phyloP scores from a whole-genome alignment of 2,888 invertebrate species.

The Dorcus hopei region DNA sequence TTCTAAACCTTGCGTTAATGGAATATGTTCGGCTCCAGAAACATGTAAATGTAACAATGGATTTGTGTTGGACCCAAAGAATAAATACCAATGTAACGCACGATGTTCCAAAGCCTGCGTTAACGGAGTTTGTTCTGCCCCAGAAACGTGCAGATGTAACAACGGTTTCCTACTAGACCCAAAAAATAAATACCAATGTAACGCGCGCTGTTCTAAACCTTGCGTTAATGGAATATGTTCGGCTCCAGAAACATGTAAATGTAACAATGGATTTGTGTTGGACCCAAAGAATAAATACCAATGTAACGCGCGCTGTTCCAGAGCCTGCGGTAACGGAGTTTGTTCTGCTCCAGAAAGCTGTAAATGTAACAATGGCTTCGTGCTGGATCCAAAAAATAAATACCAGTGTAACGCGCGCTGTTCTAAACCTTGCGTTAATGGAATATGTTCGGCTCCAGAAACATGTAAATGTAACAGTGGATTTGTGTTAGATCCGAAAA shows the following conservation, averaged over 20 bases:
- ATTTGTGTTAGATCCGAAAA: slow-evolving; percentile 8
- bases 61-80: slow-evolving; percentile 9
- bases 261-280: slow-evolving; percentile 17
- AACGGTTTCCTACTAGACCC: slow-evolving; percentile 8
- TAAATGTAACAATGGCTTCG: slow-evolving; percentile 17
- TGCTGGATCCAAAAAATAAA: slow-evolving; percentile 11
- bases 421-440: slow-evolving; percentile 22
- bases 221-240: slow-evolving; percentile 21
- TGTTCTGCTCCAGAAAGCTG: slow-evolving; percentile 22
- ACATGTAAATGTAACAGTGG: slow-evolving; percentile 19
- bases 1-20: slow-evolving; percentile 39
- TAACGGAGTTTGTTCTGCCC: slow-evolving; percentile 43
- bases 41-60: slow-evolving; percentile 39
- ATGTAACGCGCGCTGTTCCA: slow-evolving; percentile 20
- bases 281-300: slow-evolving; percentile 16
- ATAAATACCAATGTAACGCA: slow-evolving; percentile 21
- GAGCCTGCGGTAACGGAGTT: slow-evolving; percentile 19
- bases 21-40: slow-evolving; percentile 40
- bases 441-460: slow-evolving; percentile 29
- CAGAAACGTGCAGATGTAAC: slow-evolving; percentile 31
- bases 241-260: slow-evolving; percentile 20
- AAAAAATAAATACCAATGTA: slow-evolving; percentile 21
- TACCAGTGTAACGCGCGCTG: slow-evolving; percentile 34
- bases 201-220: slow-evolving; percentile 20
- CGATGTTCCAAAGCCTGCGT: slow-evolving; percentile 39